These are phyloP conservation scores for Casuarius casuarius DNA, from an alignment of 2,113 vertebrate genomes.

Conservation along the genomic window DNA sequence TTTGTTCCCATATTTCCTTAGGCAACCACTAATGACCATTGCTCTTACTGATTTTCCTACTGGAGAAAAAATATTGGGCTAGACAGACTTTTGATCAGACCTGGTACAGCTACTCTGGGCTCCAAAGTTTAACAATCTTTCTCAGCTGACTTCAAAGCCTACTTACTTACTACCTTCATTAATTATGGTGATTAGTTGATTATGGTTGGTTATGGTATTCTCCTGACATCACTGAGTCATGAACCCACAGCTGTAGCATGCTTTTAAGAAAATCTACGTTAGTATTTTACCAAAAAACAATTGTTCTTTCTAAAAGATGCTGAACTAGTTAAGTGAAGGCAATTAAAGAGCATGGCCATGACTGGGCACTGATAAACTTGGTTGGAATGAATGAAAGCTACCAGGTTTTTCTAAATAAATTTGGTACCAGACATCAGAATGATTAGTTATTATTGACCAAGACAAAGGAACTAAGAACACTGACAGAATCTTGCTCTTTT, in stretches of 20 bases:
- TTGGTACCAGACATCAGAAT: neutral
- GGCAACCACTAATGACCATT: neutral
- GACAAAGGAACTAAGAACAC: neutral
- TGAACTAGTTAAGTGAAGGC: neutral
- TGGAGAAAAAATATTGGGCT: neutral
- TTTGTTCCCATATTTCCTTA: neutral
- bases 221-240: neutral
- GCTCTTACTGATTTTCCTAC: neutral
- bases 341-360: neutral
- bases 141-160: neutral
- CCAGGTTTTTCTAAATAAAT: neutral
- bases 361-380: neutral
- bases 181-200: neutral
- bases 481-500: neutral
- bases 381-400: neutral
- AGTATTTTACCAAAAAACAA: neutral
- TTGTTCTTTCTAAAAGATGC: neutral
- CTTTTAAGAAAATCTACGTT: neutral
- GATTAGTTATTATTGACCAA: neutral
- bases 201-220: neutral
- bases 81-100: neutral
- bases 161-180: neutral
- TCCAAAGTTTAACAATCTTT: neutral
- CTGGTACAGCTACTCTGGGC: neutral
- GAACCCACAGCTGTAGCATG: neutral